These are phyloP conservation scores for Cosmorhoe ocellata DNA, from an alignment of 2,888 invertebrate genomes.

Conservation along the genomic window DNA sequence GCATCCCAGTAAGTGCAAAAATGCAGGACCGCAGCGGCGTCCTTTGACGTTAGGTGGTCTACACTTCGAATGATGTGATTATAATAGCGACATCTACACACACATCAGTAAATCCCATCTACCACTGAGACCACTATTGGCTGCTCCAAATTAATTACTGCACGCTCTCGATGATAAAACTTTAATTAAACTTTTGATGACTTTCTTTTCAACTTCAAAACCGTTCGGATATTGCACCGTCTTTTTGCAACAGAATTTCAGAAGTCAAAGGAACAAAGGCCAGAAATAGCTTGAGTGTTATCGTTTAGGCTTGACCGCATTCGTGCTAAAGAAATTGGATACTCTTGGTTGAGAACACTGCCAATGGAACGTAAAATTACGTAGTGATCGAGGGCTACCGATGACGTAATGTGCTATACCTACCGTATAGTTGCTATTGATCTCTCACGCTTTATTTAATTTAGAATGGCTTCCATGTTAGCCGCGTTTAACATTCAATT, in stretches of 20 bases:
- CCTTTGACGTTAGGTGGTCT: conserved; percentile 80
- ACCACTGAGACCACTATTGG: conserved; percentile 19
- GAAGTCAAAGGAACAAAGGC: conserved; percentile 51
- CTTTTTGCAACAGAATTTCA: conserved; percentile 43
- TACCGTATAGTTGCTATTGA: conserved; percentile 62
- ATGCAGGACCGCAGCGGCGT: conserved; percentile 65
- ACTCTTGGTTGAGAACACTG: conserved; percentile 69
- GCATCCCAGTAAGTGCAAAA: conserved; percentile 74
- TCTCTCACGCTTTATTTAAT: conserved; percentile 56
- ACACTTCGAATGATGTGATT: conserved; percentile 71
- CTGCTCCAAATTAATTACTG: conserved; percentile 27
- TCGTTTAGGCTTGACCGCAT: conserved; percentile 66
- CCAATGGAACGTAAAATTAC: conserved; percentile 76
- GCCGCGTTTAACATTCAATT: conserved; percentile 29
- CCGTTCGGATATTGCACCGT: conserved; percentile 8
- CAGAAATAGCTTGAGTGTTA: conserved; percentile 66
- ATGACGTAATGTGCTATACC: conserved; percentile 45
- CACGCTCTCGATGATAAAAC: conserved; percentile 52
- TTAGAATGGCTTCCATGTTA: conserved; percentile 51
- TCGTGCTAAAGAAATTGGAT: conserved; percentile 73
- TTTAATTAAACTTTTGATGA: conserved; percentile 63
- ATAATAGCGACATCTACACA: conserved; percentile 76
- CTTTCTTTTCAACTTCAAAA: conserved; percentile 44
- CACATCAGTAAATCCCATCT: conserved; percentile 55
- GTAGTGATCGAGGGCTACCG: conserved; percentile 60